Percentiles rank a stretch among this genome's conserved stretches.
These are phyloP conservation scores for Trachelipus rathkii DNA, from an alignment of 1,140 invertebrate genomes.

Conservation along the genomic window DNA sequence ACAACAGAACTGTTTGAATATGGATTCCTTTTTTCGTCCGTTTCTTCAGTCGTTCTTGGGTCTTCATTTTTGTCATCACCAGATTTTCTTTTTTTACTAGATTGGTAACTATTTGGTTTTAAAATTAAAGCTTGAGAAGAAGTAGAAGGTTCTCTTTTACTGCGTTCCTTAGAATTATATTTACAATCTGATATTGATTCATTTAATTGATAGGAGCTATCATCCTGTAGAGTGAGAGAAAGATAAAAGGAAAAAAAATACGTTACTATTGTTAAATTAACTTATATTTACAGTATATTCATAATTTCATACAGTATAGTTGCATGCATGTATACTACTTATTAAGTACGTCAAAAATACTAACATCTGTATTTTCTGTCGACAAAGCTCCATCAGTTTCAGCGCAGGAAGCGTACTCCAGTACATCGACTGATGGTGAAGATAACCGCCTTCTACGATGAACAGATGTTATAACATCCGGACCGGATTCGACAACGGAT, in stretches of 20 bases:
- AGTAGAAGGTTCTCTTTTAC: not conserved
- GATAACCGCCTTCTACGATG: not conserved
- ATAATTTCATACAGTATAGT: not conserved
- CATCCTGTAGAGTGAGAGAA: not conserved
- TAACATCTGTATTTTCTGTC: not conserved
- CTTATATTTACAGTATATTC: not conserved
- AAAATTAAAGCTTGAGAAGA: not conserved
- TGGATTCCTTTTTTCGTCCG: not conserved
- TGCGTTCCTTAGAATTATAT: not conserved
- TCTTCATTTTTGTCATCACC: not conserved
- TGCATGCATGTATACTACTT: not conserved
- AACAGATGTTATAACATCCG: not conserved
- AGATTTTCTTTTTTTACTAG: not conserved
- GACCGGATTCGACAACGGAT: not conserved
- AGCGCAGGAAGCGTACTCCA: conserved; percentile 1
- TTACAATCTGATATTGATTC: not conserved
- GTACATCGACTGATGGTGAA: not conserved
- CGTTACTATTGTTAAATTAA: not conserved
- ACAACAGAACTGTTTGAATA: too few relatives aligned
- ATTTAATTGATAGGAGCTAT: not conserved
- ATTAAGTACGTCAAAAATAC: not conserved
- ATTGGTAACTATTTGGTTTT: not conserved
- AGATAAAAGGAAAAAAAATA: not conserved
- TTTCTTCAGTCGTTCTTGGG: not conserved
- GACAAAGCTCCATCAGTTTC: not conserved